These are phyloP conservation scores for Tricholauxania praeusta DNA, from an alignment of 2,888 invertebrate genomes.

Conservation along the genomic window DNA sequence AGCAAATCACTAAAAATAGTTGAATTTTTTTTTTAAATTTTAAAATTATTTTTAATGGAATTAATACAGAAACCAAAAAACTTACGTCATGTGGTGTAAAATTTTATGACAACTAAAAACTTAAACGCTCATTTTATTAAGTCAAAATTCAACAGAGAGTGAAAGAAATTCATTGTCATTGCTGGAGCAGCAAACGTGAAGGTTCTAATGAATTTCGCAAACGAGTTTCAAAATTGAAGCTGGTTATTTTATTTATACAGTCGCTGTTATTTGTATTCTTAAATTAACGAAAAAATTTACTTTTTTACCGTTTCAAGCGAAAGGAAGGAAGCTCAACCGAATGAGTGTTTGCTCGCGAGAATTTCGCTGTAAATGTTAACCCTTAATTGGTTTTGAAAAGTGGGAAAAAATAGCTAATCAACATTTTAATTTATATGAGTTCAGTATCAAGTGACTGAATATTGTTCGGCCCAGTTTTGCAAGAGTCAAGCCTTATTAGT, in stretches of 20 bases:
- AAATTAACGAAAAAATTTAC: slow-evolving; percentile 60
- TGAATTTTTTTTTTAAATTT: no score
- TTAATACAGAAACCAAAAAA: background rate
- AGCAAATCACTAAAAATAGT: no score
- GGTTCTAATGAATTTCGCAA: slow-evolving; percentile 9
- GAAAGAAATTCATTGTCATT: background rate
- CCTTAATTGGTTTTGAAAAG: no score
- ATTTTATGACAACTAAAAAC: background rate
- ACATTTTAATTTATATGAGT: no score
- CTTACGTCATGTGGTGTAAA: background rate
- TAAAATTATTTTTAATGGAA: background rate
- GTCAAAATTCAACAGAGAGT: background rate
- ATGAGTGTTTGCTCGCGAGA: no score
- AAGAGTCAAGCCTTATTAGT: no score
- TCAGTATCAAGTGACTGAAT: no score
- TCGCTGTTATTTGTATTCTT: slow-evolving; percentile 40
- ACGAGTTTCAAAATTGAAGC: no score
- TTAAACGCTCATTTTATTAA: background rate
- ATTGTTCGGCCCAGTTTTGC: no score
- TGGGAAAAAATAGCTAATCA: no score
- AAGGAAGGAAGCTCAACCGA: slow-evolving; percentile 55
- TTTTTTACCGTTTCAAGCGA: slow-evolving; percentile 66
- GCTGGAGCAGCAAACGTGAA: background rate
- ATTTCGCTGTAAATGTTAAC: no score
- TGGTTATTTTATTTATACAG: no score